phyloP scores from a whole-genome alignment of 2,113 vertebrate species.

The Leptosomus discolor region DNA sequence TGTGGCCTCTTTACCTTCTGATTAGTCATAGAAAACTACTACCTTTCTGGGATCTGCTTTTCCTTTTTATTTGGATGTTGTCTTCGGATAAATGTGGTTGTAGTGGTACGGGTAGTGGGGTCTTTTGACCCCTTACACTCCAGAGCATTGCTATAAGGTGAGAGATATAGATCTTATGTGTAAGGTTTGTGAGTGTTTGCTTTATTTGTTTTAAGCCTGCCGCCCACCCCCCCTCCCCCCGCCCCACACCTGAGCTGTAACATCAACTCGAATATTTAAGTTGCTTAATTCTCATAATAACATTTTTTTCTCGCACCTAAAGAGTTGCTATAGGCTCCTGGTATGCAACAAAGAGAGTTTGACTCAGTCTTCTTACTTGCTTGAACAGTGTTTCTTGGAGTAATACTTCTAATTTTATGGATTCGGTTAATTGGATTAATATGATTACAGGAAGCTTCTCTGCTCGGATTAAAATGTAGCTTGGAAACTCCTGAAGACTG shows the following conservation, averaged over 20 bases:
- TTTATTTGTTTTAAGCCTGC: not conserved
- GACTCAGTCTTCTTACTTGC: not conserved
- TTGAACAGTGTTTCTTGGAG: not conserved
- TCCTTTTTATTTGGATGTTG: not conserved
- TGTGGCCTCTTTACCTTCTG: not conserved
- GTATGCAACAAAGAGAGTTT: not conserved
- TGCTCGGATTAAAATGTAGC: not conserved
- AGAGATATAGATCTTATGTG: not conserved
- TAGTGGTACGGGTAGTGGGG: too few relatives aligned
- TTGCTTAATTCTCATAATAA: not conserved
- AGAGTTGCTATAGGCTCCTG: not conserved
- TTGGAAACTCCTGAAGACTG: not conserved
- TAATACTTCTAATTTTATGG: not conserved
- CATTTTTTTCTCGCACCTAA: not conserved
- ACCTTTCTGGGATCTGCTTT: not conserved
- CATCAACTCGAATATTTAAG: not conserved
- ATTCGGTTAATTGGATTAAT: not conserved
- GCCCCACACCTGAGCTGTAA: not conserved
- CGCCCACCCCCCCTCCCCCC: rapidly evolving
- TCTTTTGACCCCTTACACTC: not conserved
- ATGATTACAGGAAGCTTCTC: not conserved
- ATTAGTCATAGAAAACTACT: not conserved
- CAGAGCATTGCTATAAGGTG: not conserved
- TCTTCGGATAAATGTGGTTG: not conserved
- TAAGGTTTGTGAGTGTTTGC: not conserved